Percentiles rank a stretch among this genome's conserved stretches.
phyloP scores from a whole-genome alignment of 2,113 vertebrate genomes.

The Gymnobelideus leadbeateri region DNA sequence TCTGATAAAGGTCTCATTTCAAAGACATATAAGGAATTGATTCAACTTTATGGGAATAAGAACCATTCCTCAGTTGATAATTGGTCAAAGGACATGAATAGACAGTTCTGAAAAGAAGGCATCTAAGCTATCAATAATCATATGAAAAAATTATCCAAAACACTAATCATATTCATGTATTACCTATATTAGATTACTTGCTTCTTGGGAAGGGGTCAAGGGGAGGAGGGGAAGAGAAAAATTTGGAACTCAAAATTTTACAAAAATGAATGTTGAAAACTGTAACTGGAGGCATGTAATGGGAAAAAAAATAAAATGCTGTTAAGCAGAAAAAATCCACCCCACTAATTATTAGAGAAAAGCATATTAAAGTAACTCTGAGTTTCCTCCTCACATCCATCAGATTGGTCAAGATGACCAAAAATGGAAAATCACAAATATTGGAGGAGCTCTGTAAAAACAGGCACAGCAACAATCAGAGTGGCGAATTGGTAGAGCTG shows the following conservation, averaged over 20 bases:
- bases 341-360: too few species aligned
- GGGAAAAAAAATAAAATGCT: too few species aligned
- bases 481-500: neutral
- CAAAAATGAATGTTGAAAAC: too few species aligned
- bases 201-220: too few species aligned
- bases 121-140: neutral
- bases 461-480: neutral
- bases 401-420: neutral
- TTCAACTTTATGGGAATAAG: neutral
- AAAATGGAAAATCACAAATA: neutral
- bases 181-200: too few species aligned
- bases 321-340: too few species aligned
- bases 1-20: neutral
- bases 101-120: neutral
- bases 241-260: too few species aligned
- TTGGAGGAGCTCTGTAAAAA: neutral
- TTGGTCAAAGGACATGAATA: neutral
- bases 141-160: neutral
- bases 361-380: too few species aligned
- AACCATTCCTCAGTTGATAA: neutral
- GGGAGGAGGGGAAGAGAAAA: too few species aligned
- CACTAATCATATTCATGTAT: neutral
- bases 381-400: neutral
- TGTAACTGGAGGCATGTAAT: too few species aligned
- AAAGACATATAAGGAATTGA: neutral